Conservation (phyloP, 2,113 vertebrate genomes). For the Oreotragus oreotragus region DNA sequence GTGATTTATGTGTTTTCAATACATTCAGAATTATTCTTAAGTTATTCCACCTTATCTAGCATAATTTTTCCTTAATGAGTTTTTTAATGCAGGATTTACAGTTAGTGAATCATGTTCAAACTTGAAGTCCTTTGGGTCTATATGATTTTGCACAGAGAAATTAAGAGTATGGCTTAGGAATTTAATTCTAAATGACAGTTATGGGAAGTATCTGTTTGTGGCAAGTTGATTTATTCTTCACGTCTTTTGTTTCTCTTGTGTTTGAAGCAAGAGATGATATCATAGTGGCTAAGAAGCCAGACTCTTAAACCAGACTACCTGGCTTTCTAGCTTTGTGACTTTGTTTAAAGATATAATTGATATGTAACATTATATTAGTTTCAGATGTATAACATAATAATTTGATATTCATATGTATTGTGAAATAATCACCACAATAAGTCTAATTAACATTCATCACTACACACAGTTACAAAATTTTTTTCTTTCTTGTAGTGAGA, state of each 20-base stretch:
- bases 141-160: not conserved
- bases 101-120: not conserved
- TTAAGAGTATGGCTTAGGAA: not conserved
- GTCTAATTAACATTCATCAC: not conserved
- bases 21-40: not conserved
- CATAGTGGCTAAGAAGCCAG: not conserved
- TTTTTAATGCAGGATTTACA: not conserved
- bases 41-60: not conserved
- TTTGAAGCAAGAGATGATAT: not conserved
- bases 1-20: constrained; percentile 31
- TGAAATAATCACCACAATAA: not conserved
- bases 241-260: not conserved
- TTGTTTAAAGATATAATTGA: not conserved
- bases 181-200: not conserved
- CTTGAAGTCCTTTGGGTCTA: not conserved
- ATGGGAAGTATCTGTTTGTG: not conserved
- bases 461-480: not conserved
- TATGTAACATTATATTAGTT: not conserved
- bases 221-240: not conserved
- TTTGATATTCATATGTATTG: not conserved
- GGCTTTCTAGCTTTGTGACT: not conserved
- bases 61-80: not conserved
- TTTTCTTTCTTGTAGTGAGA: not conserved
- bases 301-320: not conserved
- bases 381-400: not conserved